These are phyloP conservation scores for Limnephilus rhombicus DNA, from an alignment of 2,888 invertebrate genomes.

Conservation along the genomic window DNA sequence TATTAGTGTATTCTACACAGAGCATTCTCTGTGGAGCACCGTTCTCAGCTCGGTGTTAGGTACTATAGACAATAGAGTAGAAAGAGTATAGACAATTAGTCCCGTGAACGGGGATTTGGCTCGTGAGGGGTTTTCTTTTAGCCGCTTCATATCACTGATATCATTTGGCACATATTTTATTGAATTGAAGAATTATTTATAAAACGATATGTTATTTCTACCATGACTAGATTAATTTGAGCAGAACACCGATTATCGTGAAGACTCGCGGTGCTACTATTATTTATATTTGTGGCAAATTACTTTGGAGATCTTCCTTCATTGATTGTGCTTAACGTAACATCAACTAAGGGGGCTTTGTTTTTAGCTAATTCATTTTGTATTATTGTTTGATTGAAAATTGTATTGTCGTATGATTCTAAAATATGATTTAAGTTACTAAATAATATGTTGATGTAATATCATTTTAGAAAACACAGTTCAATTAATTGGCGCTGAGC, in stretches of 20 bases:
- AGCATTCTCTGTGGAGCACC: conserved; percentile 20
- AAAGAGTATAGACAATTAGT: conserved; percentile 6
- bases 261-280: not conserved
- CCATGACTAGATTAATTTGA: conserved; percentile 66
- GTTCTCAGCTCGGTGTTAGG: conserved; percentile 55
- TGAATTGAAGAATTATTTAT: conserved; percentile 48
- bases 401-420: not conserved
- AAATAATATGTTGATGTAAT: not conserved
- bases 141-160: conserved; percentile 28
- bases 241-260: conserved; percentile 58
- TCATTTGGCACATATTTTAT: conserved; percentile 62
- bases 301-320: conserved; percentile 24
- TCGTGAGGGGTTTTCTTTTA: not conserved
- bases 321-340: not conserved
- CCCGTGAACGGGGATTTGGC: not conserved
- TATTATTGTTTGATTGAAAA: not conserved
- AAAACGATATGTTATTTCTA: conserved; percentile 65
- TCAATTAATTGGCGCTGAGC: not conserved
- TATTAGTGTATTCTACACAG: conserved; percentile 24
- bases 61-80: conserved; percentile 17
- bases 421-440: not conserved
- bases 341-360: not conserved
- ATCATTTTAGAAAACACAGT: conserved; percentile 11
- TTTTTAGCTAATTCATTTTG: not conserved
- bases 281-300: conserved; percentile 26